Evolutionary conservation across 2,113 vertebrate species (phyloP), one percentile per base, ranked within the genome.

Genomic region (Neotragus pygmaeus): DNA sequence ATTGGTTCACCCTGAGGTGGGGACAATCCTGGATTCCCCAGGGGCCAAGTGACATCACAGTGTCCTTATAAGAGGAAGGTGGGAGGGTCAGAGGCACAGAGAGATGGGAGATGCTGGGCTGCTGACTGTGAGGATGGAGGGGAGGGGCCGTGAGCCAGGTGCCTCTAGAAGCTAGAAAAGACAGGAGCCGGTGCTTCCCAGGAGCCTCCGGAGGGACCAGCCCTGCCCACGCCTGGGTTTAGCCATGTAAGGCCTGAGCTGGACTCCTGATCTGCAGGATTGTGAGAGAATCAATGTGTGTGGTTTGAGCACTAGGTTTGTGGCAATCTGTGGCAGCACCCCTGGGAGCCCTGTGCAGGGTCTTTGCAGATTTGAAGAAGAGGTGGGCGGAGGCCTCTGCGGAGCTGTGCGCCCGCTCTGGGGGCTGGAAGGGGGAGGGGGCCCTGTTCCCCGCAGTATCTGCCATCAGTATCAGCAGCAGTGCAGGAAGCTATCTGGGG

Each of bases 101-200:
- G 84, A 30, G 7, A 21, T 1, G 51, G 51, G 23, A 16, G 66
- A 30, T 0, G 49, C 47, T 0, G 11, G 0, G 0, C 60, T 28
- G 39, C 27, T 2, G 88, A 30, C 36, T 7, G 33, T 39, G 58
- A 4, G 0, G 75, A 27, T 0, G 15, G 33, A 57, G 53, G 53
- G 21, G 21, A 25, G 49, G 62, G 85, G 82, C 58, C 14, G 0
- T 0, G 4, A 55, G 75, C 43, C 36, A 6, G 66, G 57, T 0
- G 0, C 55, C 77, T 64, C 64, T 36, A 14, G 85, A 66, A 19
- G 10, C 36, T 11, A 1, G 81, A 51, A 51, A 25, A 14, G 62
- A n/a, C 1, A 2, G 7, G 57, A 73, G 2, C 11, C 0, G 2
- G 12, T 19, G 16, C 25, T 85, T 6, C 16, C 77, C 51, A 25